A percentile compares a stretch with the other conserved stretches of the same genome.
These are phyloP conservation scores for Trachemys scripta DNA, from an alignment of 2,113 vertebrate species.

Conservation along the genomic window DNA sequence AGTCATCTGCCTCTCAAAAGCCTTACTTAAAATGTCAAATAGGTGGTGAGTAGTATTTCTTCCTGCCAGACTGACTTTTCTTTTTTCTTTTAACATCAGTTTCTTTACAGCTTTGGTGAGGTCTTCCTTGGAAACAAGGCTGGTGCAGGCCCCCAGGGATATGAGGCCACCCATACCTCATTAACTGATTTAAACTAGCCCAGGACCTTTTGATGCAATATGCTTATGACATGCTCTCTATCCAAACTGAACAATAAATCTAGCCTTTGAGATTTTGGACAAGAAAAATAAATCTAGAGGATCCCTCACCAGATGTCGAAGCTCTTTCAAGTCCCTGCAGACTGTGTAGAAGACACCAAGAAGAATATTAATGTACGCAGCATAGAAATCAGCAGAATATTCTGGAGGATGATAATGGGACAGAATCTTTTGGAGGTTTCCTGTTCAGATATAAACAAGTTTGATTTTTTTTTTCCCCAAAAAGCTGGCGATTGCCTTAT, in stretches of 20 bases:
- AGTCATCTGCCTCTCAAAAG: neutral
- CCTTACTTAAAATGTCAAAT: neutral
- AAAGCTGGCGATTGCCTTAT: neutral
- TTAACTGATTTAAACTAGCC: neutral
- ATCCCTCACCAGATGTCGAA: conserved; percentile 91
- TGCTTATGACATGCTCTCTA: neutral
- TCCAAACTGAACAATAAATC: neutral
- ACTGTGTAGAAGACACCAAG: conserved; percentile 97
- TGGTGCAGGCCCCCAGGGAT: neutral
- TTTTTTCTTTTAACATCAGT: neutral
- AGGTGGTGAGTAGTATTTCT: neutral
- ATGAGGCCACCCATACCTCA: neutral
- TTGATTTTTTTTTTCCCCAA: neutral
- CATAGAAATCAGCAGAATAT: conserved; percentile 92
- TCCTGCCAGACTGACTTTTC: neutral
- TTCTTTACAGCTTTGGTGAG: neutral
- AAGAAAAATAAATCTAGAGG: neutral
- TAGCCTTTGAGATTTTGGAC: neutral
- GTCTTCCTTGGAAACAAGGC: neutral
- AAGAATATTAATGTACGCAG: conserved; percentile 95
- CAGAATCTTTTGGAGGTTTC: conserved; percentile 92
- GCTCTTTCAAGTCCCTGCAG: conserved; percentile 95
- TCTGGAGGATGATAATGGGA: conserved; percentile 88
- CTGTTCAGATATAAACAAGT: conserved; percentile 75
- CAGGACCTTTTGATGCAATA: neutral